phyloP scores from a whole-genome alignment of 2,888 invertebrate genomes.

The Phrixothrix hirtus region DNA sequence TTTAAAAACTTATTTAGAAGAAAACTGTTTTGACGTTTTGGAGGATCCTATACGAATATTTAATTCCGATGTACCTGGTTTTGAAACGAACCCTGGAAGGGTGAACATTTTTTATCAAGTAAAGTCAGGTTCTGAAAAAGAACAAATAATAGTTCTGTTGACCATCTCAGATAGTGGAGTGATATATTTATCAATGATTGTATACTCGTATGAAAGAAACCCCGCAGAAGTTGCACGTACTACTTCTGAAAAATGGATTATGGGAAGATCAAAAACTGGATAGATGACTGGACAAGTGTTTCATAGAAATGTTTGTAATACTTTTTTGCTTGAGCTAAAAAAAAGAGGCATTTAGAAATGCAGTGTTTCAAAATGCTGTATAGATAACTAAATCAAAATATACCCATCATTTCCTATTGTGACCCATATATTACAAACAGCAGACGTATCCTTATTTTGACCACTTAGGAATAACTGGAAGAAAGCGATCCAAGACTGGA shows the following conservation, averaged over 20 bases:
- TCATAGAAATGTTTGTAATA: conserved; percentile 27
- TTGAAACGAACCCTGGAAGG: conserved; percentile 24
- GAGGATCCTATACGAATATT: conserved; percentile 30
- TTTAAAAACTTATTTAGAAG: conserved; percentile 16
- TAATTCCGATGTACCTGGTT: conserved; percentile 27
- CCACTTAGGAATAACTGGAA: conserved; percentile 25
- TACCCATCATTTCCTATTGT: conserved; percentile 24
- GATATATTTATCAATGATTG: conserved; percentile 12
- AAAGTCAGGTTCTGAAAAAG: conserved; percentile 13
- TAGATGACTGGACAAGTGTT: conserved; percentile 28
- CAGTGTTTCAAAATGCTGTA: conserved; percentile 21
- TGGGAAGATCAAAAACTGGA: conserved; percentile 10
- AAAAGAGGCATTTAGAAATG: conserved; percentile 27
- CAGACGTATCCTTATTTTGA: conserved; percentile 19
- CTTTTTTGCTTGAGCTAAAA: conserved; percentile 18
- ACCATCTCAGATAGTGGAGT: conserved; percentile 27
- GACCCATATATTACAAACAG: conserved; percentile 21
- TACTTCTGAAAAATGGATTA: conserved; percentile 21
- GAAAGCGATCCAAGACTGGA: conserved; percentile 13
- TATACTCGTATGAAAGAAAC: conserved; percentile 2
- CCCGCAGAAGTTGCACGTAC: conserved; percentile 24
- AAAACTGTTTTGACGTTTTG: conserved; percentile 26
- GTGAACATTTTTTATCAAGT: conserved; percentile 19
- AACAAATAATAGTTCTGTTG: conserved; percentile 22
- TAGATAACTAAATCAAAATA: conserved; percentile 27